Evolutionary conservation across 2,113 vertebrate genomes (phyloP).

Genomic region (Brienomyrus longianalis): DNA sequence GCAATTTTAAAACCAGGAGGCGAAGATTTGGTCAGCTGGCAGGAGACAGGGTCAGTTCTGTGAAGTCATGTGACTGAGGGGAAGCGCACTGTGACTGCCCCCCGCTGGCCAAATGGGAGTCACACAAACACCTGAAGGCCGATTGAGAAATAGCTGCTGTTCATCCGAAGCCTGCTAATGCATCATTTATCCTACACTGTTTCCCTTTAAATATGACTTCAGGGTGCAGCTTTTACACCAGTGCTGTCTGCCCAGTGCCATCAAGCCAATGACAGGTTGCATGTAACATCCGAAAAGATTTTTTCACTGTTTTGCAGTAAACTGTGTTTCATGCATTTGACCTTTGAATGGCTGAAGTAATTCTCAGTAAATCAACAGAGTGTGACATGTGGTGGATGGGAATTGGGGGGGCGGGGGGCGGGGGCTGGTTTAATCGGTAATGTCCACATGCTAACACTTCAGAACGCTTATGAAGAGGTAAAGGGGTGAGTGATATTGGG

Average conservation of each 20-base stretch:
- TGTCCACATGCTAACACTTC: background rate
- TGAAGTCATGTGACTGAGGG: constrained; percentile 5
- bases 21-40: background rate
- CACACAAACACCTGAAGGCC: background rate
- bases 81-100: background rate
- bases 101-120: background rate
- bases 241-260: background rate
- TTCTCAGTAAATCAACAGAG: background rate
- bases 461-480: background rate
- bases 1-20: background rate
- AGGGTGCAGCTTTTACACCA: background rate
- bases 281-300: background rate
- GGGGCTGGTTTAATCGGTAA: background rate
- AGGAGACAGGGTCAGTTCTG: background rate
- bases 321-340: background rate
- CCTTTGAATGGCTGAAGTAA: background rate
- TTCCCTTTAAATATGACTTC: background rate
- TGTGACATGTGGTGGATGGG: background rate
- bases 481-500: background rate
- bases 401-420: background rate
- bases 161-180: background rate
- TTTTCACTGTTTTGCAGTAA: background rate
- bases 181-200: background rate
- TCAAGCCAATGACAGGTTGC: background rate
- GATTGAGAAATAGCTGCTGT: background rate